A percentile compares a stretch with the other conserved stretches of the same genome.
Evolutionary conservation across 2,888 invertebrate genomes (phyloP).

Genomic region (Cactoblastis cactorum): DNA sequence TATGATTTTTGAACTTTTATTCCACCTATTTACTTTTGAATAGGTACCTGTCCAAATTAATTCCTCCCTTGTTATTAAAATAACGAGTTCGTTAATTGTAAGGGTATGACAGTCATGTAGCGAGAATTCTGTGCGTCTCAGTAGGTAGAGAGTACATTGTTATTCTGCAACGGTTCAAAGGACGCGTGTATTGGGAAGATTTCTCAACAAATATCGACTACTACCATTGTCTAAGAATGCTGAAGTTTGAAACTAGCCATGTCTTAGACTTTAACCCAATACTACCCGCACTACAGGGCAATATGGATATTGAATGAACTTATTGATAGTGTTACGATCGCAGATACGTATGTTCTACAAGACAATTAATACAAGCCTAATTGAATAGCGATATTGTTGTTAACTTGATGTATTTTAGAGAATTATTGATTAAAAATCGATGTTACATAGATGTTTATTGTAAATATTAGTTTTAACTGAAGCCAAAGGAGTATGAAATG

Average conservation of each 20-base stretch:
- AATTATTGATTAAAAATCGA: slow-evolving; percentile 77
- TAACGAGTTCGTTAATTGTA: slow-evolving; percentile 1
- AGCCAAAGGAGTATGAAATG: slow-evolving; percentile 57
- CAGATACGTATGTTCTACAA: slow-evolving; percentile 55
- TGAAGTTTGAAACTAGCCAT: neutral
- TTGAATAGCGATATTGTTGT: slow-evolving; percentile 68
- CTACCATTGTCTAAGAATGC: neutral
- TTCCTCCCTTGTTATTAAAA: slow-evolving; percentile 12
- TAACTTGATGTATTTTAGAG: slow-evolving; percentile 78
- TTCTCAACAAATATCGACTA: neutral
- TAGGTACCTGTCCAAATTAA: slow-evolving; percentile 22
- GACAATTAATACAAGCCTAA: slow-evolving; percentile 65
- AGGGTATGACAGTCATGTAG: slow-evolving; percentile 1
- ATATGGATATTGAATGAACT: slow-evolving; percentile 32
- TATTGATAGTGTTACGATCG: slow-evolving; percentile 29
- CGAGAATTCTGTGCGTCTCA: slow-evolving; percentile 2
- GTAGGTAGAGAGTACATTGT: slow-evolving; percentile 17
- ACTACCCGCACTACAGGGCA: slow-evolving; percentile 37
- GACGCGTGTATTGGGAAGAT: slow-evolving; percentile 3
- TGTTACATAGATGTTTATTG: slow-evolving; percentile 79
- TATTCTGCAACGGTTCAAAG: neutral
- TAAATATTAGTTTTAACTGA: slow-evolving; percentile 66
- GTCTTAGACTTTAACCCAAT: neutral
- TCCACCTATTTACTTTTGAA: slow-evolving; percentile 39
- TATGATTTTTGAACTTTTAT: slow-evolving; percentile 36